Percentiles rank a stretch among this genome's conserved stretches.
phyloP scores from a whole-genome alignment of 1,140 invertebrate species.

The Anoplophora glabripennis region DNA sequence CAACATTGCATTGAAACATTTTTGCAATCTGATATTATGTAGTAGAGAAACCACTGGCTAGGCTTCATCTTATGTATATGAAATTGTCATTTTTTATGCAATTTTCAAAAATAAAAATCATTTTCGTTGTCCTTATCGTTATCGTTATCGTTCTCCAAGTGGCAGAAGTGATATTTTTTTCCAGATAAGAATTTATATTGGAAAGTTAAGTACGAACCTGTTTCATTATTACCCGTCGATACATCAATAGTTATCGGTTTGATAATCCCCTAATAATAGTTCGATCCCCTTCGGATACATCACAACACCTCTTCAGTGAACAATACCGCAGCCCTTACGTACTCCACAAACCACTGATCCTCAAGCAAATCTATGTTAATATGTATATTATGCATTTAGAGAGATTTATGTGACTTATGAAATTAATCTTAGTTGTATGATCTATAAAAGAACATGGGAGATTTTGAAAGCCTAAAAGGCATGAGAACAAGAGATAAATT shows the following conservation, averaged over 20 bases:
- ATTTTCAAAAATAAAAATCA: no score
- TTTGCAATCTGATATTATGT: no score
- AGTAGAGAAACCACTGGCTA: no score
- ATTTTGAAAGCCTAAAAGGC: conserved; percentile 11
- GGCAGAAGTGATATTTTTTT: no score
- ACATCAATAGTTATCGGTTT: conserved; percentile 34
- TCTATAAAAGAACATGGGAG: conserved; percentile 2
- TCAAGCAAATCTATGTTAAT: conserved; percentile 38
- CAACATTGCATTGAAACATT: no score
- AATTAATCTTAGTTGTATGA: conserved; percentile 27
- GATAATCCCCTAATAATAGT: conserved; percentile 30
- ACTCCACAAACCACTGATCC: conserved; percentile 34
- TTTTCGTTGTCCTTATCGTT: no score
- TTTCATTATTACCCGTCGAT: conserved; percentile 25
- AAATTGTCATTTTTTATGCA: no score
- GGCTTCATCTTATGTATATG: no score
- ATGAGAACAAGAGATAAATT: conserved; percentile 1
- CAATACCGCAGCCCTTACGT: conserved; percentile 25
- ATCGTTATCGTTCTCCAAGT: no score
- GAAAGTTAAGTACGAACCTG: no score
- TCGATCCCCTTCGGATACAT: conserved; percentile 31
- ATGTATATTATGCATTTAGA: conserved; percentile 30
- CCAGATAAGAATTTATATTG: no score
- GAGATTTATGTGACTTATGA: conserved; percentile 35
- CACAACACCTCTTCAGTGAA: conserved; percentile 39